Evolutionary conservation across 2,888 invertebrate genomes (phyloP).

Genomic region (Gasteruption jaculator): DNA sequence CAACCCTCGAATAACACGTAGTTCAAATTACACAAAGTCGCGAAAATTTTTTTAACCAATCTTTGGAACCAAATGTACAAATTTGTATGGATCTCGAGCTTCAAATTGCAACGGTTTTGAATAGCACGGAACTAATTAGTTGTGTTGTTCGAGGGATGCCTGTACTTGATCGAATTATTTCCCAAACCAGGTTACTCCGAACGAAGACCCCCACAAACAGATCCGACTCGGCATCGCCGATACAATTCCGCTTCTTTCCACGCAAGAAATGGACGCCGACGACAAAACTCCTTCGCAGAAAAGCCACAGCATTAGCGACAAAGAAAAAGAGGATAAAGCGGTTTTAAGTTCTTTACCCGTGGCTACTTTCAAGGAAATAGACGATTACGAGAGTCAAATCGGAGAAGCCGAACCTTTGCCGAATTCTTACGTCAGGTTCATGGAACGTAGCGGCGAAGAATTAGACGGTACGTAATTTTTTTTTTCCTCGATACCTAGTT

Average conservation of each 20-base stretch:
- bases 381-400: slow-evolving; percentile 44
- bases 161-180: not conserved
- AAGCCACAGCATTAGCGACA: slow-evolving; percentile 34
- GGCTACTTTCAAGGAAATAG: slow-evolving; percentile 43
- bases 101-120: too few species aligned
- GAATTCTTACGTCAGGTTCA: slow-evolving; percentile 87
- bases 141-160: too few species aligned
- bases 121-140: too few species aligned
- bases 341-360: slow-evolving; percentile 41
- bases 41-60: too few species aligned
- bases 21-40: too few species aligned
- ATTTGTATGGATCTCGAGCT: too few species aligned
- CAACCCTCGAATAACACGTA: too few species aligned
- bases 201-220: slow-evolving; percentile 47
- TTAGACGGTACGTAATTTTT: slow-evolving; percentile 69
- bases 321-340: slow-evolving; percentile 45
- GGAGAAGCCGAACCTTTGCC: slow-evolving; percentile 77
- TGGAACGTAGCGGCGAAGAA: slow-evolving; percentile 92
- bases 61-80: too few species aligned
- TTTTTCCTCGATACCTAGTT: not conserved
- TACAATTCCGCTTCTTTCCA: slow-evolving; percentile 64
- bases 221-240: slow-evolving; percentile 58
- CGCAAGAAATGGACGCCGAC: slow-evolving; percentile 57
- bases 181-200: slow-evolving; percentile 33
- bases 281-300: slow-evolving; percentile 34